Evolutionary conservation across 2,113 vertebrate genomes (phyloP), one percentile per base, ranked within the genome.

Genomic region (Mola mola): DNA sequence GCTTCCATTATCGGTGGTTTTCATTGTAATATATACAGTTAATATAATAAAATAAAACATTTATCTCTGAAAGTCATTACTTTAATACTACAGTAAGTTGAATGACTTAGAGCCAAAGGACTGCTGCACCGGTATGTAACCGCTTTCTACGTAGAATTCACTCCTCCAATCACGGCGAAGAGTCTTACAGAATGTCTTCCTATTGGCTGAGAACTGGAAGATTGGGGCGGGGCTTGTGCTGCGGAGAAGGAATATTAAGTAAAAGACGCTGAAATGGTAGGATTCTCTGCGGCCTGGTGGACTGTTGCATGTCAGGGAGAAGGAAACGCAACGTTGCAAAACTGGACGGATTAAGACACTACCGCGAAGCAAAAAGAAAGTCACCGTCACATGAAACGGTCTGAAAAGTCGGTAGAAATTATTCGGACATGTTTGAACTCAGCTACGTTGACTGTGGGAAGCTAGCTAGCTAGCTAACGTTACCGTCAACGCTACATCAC

Each of bases 171-270:
- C 53, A 58, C 0, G 5, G 37, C 11, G 6, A 1, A 55, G 33
- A 17, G 6, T 26, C 6, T 9, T 1, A 25, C 26, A 13, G 4
- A 17, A 0, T 8, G 42, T 2, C 7, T 16, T 74, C 13, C 65
- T 59, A 87, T 86, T 84, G 83, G 81, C 38, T 40, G 26, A 20
- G 2, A 4, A 8, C 41, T 2, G 24, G 49, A 63, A 72, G 8
- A 13, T 42, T n/a, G 69, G 65, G 86, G 88, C 64, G 88, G 86
- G 86, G 33, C 42, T 77, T 65, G 11, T 15, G 8, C 34, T 7
- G 31, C 48, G 13, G 9, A 24, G 42, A 34, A 34, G 28, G 46
- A 37, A 71, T 57, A 15, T 34, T 40, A 53, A 69, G 56, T 33
- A 68, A 24, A 37, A 36, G 63, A 4, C 51, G 64, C 37, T 22